Conservation (phyloP, 2,113 vertebrate genomes). For the Vanacampus margaritifer region DNA sequence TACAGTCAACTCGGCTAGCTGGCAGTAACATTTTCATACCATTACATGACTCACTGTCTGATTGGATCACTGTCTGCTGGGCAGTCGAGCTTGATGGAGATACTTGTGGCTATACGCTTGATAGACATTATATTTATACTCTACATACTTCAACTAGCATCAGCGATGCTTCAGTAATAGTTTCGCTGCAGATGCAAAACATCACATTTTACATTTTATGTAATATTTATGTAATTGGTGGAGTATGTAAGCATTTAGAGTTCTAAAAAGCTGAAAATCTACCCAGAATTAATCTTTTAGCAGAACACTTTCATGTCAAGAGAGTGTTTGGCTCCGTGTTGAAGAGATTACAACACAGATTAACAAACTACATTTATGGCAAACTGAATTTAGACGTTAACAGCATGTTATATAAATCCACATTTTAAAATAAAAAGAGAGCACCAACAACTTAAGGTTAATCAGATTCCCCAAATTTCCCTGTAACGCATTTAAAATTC, state of each 20-base stretch:
- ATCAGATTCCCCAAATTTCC: not conserved
- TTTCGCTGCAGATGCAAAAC: slow-evolving; percentile 29
- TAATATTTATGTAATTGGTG: slow-evolving; percentile 42
- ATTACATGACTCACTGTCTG: slow-evolving; percentile 53
- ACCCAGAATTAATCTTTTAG: slow-evolving; percentile 49
- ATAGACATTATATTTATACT: not conserved
- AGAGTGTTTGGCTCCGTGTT: slow-evolving; percentile 36
- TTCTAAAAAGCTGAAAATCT: slow-evolving; percentile 24
- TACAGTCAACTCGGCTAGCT: slow-evolving; percentile 45
- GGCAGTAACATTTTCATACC: slow-evolving; percentile 51
- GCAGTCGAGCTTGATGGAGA: slow-evolving; percentile 13
- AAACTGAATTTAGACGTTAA: slow-evolving; percentile 15
- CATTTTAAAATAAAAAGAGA: not conserved
- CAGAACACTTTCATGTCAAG: slow-evolving; percentile 38
- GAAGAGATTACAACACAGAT: slow-evolving; percentile 58
- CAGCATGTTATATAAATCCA: not conserved
- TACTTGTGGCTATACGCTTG: not conserved
- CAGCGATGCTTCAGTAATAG: slow-evolving; percentile 1
- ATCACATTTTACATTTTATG: slow-evolving; percentile 26
- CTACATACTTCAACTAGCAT: not conserved
- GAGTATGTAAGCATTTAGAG: slow-evolving; percentile 14
- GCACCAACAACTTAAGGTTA: not conserved
- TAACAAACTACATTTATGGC: slow-evolving; percentile 47
- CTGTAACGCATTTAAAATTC: not conserved
- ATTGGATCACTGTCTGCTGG: slow-evolving; percentile 39